These are phyloP conservation scores for Orgyia antiqua DNA, from an alignment of 2,888 invertebrate species.

Conservation along the genomic window DNA sequence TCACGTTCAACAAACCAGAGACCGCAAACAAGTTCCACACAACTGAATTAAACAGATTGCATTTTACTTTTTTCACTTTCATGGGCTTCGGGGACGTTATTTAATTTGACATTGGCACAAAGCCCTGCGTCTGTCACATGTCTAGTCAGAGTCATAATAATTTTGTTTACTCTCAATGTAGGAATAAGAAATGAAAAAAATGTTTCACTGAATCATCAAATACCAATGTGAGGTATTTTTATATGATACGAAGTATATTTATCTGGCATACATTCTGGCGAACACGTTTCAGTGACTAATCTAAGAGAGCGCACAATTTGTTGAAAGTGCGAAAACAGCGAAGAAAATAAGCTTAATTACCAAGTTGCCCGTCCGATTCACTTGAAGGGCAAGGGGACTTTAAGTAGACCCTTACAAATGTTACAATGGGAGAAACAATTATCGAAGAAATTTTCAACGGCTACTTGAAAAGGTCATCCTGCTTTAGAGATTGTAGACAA, in stretches of 20 bases:
- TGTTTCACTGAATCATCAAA: slow-evolving; percentile 7
- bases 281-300: slow-evolving; percentile 27
- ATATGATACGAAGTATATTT: slow-evolving; percentile 6
- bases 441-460: slow-evolving; percentile 58
- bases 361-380: slow-evolving; percentile 59
- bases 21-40: slow-evolving; percentile 63
- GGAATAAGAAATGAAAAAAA: slow-evolving; percentile 10
- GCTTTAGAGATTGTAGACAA: too few species aligned
- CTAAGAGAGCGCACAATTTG: slow-evolving; percentile 38
- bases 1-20: slow-evolving; percentile 72
- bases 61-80: slow-evolving; percentile 57
- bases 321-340: slow-evolving; percentile 56
- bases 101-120: slow-evolving; percentile 48
- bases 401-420: slow-evolving; percentile 61
- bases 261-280: slow-evolving; percentile 1
- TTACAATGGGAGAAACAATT: slow-evolving; percentile 66
- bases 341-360: slow-evolving; percentile 73
- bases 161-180: slow-evolving; percentile 30
- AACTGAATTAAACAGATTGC: slow-evolving; percentile 51
- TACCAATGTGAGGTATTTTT: slow-evolving; percentile 7
- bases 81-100: slow-evolving; percentile 44
- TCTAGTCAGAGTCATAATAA: slow-evolving; percentile 42
- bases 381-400: slow-evolving; percentile 49
- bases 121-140: slow-evolving; percentile 48
- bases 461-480: slow-evolving; percentile 40